Base-by-base conservation (phyloP, 1,140 invertebrate genomes). In the Cyclargus thomasi region DNA sequence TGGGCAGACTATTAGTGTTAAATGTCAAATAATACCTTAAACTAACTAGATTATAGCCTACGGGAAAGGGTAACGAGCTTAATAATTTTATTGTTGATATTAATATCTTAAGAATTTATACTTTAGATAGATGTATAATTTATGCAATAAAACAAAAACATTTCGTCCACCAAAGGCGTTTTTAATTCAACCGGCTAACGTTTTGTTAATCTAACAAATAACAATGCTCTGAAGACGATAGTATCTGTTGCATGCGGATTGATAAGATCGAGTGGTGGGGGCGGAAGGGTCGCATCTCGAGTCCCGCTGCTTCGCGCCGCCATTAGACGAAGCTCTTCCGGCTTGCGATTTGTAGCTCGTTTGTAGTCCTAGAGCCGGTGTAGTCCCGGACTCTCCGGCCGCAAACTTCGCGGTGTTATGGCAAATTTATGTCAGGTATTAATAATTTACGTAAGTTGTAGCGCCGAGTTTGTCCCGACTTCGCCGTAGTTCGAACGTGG, bases 341-440 rank as follows among this genome's bases (percentile, higher is more conserved):
- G 75, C 73, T 71, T 69, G 74, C 73, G 80, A 88, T 87, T 88
- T 87, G 86, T 85, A 85, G 76, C 70, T 82, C 77, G 80, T 87
- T 89, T 85, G 85, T 80, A 80, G 83, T 76, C 66, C 76, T 72
- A 68, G 75, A 68, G 74, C 80, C 79, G 74, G 73, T 70, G 65
- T 71, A 65, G 69, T 59, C 2, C 29, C 39, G 39, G 39, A 47
- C 5, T 11, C 39, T 5, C 29, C 29, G 29, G 29, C 29, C 29
- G 68, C 79, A 81, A 86, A 86, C 78, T 86, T 84, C 63, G 72
- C 74, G 74, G 77, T 80, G 78, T 85, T 86, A 87, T 88, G 83
- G 87, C 85, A 88, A 90, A 90, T 90, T 90, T 82, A 88, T 84
- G 87, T 84, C 87, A 86, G 85, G 85, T 87, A 90, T 87, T 90